Percentiles rank a stretch among this genome's conserved stretches.
These are phyloP conservation scores for Lasius platythorax DNA, from an alignment of 2,888 invertebrate species.

Conservation along the genomic window DNA sequence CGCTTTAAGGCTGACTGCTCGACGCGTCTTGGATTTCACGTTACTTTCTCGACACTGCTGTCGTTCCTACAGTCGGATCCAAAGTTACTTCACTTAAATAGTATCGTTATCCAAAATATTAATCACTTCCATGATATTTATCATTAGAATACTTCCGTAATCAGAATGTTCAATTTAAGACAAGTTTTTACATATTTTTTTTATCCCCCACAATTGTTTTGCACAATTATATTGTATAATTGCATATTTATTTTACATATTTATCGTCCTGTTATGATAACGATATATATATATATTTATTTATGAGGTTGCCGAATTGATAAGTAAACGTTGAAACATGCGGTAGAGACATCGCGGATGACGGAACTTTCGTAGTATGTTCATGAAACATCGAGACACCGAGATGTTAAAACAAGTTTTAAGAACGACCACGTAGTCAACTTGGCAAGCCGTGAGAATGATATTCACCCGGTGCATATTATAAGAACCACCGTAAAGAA, in stretches of 20 bases:
- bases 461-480: slow-evolving; percentile 25
- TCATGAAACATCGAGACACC: background rate
- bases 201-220: background rate
- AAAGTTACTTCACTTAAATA: slow-evolving; percentile 40
- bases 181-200: background rate
- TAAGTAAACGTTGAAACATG: background rate
- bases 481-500: slow-evolving; percentile 4
- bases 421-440: slow-evolving; percentile 4
- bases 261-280: background rate
- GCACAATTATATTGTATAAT: background rate
- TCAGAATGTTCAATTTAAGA: background rate
- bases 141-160: background rate
- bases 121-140: background rate
- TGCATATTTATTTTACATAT: background rate
- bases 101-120: background rate
- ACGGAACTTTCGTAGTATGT: background rate
- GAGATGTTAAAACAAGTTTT: slow-evolving; percentile 25
- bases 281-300: background rate
- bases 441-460: slow-evolving; percentile 12
- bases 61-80: slow-evolving; percentile 39
- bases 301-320: background rate
- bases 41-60: slow-evolving; percentile 55
- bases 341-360: background rate
- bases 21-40: slow-evolving; percentile 71
- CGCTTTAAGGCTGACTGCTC: slow-evolving; percentile 73